Base-by-base conservation (phyloP, 1,140 invertebrate species). In the Aporrectodea caliginosa region DNA sequence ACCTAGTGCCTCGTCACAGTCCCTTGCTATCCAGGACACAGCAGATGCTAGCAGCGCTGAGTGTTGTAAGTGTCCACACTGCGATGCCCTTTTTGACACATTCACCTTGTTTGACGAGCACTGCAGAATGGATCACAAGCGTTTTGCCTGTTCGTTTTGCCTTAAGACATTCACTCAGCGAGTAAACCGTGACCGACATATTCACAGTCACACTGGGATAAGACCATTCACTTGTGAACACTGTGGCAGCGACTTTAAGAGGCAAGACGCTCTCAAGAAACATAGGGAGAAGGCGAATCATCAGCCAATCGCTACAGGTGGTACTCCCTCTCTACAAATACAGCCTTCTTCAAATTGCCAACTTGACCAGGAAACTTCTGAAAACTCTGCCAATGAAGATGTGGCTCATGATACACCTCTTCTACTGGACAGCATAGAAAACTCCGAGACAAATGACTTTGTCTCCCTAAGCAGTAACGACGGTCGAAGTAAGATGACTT, bases 141-240 rank as follows among this genome's bases (percentile, higher is more conserved):
- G 29, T 29, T 76, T 35, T 43, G 29, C 43, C 35, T 76, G 75
- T 43, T 35, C 34, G 1, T n/a, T 76, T 32, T 76, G 75, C 75
- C 75, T 30, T 58, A 22, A 29, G 16, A 76, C 75, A 29, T 76
- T 76, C 35, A 34, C 35, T 12, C 75, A 76, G 34, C 34, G 43
- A 16, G 75, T 43, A 35, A 76, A 35, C 35, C 33, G 43, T n/a
- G 75, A 58, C 43, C 43, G 43, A 58, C 43, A 58, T 58, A 6
- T 12, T 58, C 22, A 58, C 43, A 58, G 43, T 22, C 43, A 58
- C 43, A 58, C 43, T 6, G 43, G 43, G 6, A 22, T 12, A 58
- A 58, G 22, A 22, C 43, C 43, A 22, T 58, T 12, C 43, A 22
- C 6, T 12, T 58, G 43, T 22, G 43, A 58, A 6, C 43, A 58